Evolutionary conservation across 2,888 invertebrate genomes (phyloP).

Genomic region (Girardia tigrina): DNA sequence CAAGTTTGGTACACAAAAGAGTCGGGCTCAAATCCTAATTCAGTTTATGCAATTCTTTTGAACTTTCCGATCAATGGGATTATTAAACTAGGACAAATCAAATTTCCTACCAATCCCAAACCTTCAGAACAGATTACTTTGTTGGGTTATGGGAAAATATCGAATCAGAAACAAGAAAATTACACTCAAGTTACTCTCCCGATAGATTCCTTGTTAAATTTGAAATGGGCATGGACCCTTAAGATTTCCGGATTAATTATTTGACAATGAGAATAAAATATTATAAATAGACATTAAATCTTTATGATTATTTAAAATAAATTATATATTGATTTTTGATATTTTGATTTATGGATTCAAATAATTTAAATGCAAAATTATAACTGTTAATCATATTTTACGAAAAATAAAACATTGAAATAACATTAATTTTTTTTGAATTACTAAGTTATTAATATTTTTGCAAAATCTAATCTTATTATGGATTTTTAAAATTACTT

Average conservation of each 20-base stretch:
- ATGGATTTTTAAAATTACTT: no score
- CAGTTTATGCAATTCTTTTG: slow-evolving; percentile 60
- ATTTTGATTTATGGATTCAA: no score
- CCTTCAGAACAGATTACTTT: neutral
- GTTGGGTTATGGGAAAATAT: neutral
- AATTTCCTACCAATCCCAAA: neutral
- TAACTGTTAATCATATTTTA: no score
- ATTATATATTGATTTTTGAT: no score
- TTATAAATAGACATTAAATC: no score
- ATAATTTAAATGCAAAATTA: no score
- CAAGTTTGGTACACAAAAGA: slow-evolving; percentile 59
- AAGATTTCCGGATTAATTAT: neutral
- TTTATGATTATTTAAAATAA: no score
- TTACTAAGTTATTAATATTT: no score
- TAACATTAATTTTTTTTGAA: no score
- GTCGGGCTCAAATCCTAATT: slow-evolving; percentile 27
- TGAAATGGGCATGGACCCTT: neutral
- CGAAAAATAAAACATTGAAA: no score
- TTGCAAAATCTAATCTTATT: no score
- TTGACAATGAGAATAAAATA: no score
- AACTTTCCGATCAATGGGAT: slow-evolving; percentile 59
- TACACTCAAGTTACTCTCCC: neutral
- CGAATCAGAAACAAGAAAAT: neutral
- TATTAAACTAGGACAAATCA: neutral
- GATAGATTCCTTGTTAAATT: neutral